Evolutionary conservation across 2,888 invertebrate species (phyloP), one percentile per base, ranked within the genome.

Genomic region (Iphiclides podalirius): DNA sequence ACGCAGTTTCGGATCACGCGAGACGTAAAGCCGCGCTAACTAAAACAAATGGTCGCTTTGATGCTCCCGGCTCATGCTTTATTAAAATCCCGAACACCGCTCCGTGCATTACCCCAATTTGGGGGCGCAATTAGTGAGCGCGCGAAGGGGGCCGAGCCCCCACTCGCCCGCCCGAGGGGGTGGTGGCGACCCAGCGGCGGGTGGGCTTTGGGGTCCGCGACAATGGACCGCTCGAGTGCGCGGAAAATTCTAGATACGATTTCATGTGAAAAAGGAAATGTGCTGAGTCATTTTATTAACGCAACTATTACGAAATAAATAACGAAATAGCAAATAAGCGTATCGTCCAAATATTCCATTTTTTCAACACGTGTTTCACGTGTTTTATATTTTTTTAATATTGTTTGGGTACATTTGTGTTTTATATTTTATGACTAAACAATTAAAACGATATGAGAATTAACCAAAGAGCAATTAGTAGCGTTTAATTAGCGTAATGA

Each of bases 71-170:
- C 64, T 81, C 80, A 81, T 84, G 67, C 77, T 83, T 81, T 86
- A 85, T 85, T 84, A 84, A 85, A 85, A 79, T 75, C 67, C 73
- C 68, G 67, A 72, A 54, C 71, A 73, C 73, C 70, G 77, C 74
- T 74, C 64, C 76, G 70, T 82, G 81, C 83, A 82, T 86, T 87
- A 85, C 84, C 83, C 87, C 82, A 83, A 84, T 85, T 86, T 79
- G 72, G 77, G 70, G 71, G 70, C 64, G 83, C 86, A 87, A 87
- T 88, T 87, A 87, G 87, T 77, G 78, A 66, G n/a, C n/a, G n/a
- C n/a, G n/a, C n/a, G n/a, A 61, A 64, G 63, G 70, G 72, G 75
- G 63, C 60, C 61, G 66, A 65, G n/a, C 55, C 52, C 55, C 59
- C 64, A 63, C 63, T 59, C 53, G 31, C 57, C 52, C 61, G 60